Evolutionary conservation across 2,113 vertebrate species (phyloP).

Genomic region (Chaenogobius annularis): DNA sequence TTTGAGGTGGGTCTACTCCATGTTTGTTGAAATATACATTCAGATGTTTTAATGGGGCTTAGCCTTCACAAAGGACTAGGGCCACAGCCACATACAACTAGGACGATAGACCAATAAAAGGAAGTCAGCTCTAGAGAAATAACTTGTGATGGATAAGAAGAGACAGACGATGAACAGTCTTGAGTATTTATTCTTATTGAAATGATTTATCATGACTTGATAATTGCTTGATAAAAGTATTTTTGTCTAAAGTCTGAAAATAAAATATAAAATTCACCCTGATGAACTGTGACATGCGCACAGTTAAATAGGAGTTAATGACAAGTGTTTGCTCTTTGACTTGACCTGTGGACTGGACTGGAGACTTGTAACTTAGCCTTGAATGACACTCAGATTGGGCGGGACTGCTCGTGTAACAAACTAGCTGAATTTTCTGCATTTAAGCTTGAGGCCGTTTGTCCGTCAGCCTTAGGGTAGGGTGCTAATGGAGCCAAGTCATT

Average conservation of each 20-base stretch:
- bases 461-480: constrained; percentile 44
- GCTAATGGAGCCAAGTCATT: constrained; percentile 70
- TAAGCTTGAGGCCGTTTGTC: constrained; percentile 31
- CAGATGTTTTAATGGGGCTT: background rate
- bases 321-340: constrained; percentile 11
- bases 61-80: background rate
- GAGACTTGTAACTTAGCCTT: constrained; percentile 37
- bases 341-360: constrained; percentile 16
- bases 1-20: constrained; percentile 29
- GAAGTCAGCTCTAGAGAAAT: background rate
- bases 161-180: too few relatives aligned
- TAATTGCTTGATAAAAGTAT: background rate
- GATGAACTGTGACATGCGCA: background rate
- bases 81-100: background rate
- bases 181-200: background rate
- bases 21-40: background rate
- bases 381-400: constrained; percentile 37
- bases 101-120: background rate
- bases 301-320: constrained; percentile 16
- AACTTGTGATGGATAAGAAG: background rate
- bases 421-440: constrained; percentile 21
- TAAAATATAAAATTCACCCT: background rate
- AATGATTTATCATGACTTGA: background rate
- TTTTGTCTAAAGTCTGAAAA: too few relatives aligned
- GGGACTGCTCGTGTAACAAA: constrained; percentile 37